Conservation (phyloP, 1,140 invertebrate genomes). For the Drosophila mojavensis region DNA sequence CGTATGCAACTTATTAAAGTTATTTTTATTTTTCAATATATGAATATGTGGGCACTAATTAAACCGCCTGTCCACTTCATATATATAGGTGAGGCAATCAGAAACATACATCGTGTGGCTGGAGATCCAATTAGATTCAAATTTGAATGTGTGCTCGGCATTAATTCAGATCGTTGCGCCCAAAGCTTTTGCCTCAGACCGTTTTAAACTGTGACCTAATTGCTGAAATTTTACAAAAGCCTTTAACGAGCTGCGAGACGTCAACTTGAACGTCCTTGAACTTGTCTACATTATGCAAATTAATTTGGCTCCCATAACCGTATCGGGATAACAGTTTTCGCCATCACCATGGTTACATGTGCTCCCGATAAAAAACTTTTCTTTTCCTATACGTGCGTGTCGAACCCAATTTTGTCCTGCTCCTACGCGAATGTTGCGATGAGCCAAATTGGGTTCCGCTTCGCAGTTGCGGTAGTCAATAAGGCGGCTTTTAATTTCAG, state of each 20-base stretch:
- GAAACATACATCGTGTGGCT: constrained; percentile 26
- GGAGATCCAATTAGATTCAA: constrained; percentile 57
- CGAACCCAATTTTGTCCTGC: constrained; percentile 42
- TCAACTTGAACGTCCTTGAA: constrained; percentile 72
- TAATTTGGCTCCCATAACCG: constrained; percentile 25
- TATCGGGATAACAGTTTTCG: constrained; percentile 71
- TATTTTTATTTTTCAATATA: constrained; percentile 49
- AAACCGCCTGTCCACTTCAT: constrained; percentile 66
- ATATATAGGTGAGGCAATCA: constrained; percentile 24
- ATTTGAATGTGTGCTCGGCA: constrained; percentile 17
- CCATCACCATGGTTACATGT: constrained; percentile 63
- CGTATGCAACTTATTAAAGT: constrained; percentile 54
- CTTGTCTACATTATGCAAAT: constrained; percentile 49
- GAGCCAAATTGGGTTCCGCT: constrained; percentile 22
- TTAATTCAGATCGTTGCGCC: constrained; percentile 33
- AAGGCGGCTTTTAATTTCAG: constrained; percentile 14
- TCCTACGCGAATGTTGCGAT: constrained; percentile 11
- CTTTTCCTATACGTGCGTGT: constrained; percentile 28
- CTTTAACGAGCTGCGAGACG: no score
- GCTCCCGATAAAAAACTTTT: constrained; percentile 35
- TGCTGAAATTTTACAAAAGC: constrained; percentile 39
- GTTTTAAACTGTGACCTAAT: constrained; percentile 38
- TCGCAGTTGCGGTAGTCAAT: constrained; percentile 44
- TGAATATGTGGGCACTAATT: constrained; percentile 59
- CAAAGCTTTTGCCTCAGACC: constrained; percentile 3